phyloP scores from a whole-genome alignment of 2,113 vertebrate species.

The Pelusios castaneus region DNA sequence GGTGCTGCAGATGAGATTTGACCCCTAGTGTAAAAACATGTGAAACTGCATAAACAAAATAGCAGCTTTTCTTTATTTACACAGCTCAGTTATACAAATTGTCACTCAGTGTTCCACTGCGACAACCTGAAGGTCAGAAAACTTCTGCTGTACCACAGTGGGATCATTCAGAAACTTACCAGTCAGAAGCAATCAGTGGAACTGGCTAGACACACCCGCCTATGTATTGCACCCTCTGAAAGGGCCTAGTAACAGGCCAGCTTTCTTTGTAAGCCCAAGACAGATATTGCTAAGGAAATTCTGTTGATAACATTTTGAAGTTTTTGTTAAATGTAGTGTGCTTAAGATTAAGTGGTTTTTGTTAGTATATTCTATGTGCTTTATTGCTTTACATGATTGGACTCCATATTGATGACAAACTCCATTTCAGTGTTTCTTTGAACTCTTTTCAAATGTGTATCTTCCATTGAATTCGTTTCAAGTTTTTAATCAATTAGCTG shows the following conservation, averaged over 20 bases:
- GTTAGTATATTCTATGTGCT: too few relatives aligned
- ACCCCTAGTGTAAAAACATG: not conserved
- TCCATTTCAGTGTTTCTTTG: too few relatives aligned
- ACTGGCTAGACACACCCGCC: not conserved
- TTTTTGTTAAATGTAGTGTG: too few relatives aligned
- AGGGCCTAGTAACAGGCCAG: not conserved
- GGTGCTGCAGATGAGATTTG: not conserved
- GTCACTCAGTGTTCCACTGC: not conserved
- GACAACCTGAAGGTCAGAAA: not conserved
- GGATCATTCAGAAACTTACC: not conserved
- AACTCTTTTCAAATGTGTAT: too few relatives aligned
- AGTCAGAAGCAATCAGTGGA: not conserved
- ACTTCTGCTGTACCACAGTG: not conserved
- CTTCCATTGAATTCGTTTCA: too few relatives aligned
- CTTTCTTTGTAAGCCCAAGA: not conserved
- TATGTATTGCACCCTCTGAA: not conserved
- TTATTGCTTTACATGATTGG: too few relatives aligned
- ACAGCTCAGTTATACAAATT: not conserved
- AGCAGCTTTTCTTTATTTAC: not conserved
- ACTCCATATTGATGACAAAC: too few relatives aligned
- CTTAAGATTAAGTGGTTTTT: too few relatives aligned
- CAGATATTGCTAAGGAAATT: too few relatives aligned
- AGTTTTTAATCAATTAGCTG: too few relatives aligned
- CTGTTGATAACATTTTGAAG: too few relatives aligned
- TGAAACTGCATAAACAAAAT: not conserved